phyloP scores from a whole-genome alignment of 2,797 vertebrate genomes.

The Falco biarmicus region DNA sequence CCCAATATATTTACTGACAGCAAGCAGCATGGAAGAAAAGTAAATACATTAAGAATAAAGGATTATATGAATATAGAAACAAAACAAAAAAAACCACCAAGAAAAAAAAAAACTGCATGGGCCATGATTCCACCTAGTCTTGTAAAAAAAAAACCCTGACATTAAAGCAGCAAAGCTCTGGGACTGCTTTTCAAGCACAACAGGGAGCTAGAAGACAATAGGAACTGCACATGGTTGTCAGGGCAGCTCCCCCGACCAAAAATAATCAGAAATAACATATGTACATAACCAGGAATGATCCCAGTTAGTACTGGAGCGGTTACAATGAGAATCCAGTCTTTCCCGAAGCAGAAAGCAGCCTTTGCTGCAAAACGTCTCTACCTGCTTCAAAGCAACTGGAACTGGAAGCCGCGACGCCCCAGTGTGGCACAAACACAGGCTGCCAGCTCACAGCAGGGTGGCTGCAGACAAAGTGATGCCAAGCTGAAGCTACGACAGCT shows the following conservation, averaged over 20 bases:
- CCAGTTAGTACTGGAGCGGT: not conserved
- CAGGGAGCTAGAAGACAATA: not conserved
- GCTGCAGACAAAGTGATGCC: not conserved
- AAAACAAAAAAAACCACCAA: not conserved
- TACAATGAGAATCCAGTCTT: not conserved
- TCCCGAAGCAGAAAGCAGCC: not conserved
- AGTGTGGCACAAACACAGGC: fast-evolving
- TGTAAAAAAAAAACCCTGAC: not conserved
- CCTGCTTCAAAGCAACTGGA: not conserved
- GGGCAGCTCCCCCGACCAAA: not conserved
- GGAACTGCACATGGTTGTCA: not conserved
- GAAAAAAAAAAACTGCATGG: not conserved
- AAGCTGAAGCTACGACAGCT: not conserved
- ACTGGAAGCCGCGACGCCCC: not conserved
- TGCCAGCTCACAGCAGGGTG: not conserved
- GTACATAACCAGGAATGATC: not conserved
- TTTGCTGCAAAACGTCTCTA: not conserved
- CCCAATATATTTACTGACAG: not conserved
- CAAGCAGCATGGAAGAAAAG: not conserved
- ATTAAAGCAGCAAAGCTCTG: not conserved
- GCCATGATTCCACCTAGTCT: not conserved
- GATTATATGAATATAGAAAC: not conserved
- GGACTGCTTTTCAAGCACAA: slow-evolving; percentile 8
- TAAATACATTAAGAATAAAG: not conserved
- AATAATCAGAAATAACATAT: not conserved